Conservation (phyloP, 2,797 vertebrate species). For the Microchirus variegatus region DNA sequence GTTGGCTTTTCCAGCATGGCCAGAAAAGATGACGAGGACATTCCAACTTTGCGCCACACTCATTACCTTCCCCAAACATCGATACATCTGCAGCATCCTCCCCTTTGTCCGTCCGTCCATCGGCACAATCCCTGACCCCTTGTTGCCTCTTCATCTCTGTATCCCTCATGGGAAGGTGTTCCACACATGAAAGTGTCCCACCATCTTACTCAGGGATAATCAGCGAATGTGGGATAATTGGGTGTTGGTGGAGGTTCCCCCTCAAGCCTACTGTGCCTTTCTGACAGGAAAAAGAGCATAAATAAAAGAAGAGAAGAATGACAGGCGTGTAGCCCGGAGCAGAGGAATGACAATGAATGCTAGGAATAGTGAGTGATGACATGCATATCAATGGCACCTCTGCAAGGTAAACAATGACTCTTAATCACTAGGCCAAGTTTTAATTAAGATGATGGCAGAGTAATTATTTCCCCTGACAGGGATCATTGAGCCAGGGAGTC, state of each 20-base stretch:
- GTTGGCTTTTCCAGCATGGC: constrained; percentile 12
- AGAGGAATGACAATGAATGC: constrained; percentile 52
- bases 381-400: constrained; percentile 85
- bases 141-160: constrained; percentile 17
- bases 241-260: constrained; percentile 46
- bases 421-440: constrained; percentile 91
- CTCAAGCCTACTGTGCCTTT: constrained; percentile 50
- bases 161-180: constrained; percentile 58
- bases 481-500: constrained; percentile 86
- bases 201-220: constrained; percentile 55
- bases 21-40: not conserved
- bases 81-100: not conserved
- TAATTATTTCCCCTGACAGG: constrained; percentile 92
- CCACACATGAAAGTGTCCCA: constrained; percentile 53
- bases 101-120: not conserved
- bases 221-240: constrained; percentile 73
- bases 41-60: not conserved
- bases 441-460: constrained; percentile 92
- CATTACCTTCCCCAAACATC: not conserved
- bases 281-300: constrained; percentile 47
- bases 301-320: constrained; percentile 51
- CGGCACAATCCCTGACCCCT: constrained; percentile 27
- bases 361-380: constrained; percentile 70
- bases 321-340: constrained; percentile 49
- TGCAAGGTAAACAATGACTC: constrained; percentile 92